Evolutionary conservation across 2,888 invertebrate species (phyloP).

Genomic region (Eupithecia pulchellata): DNA sequence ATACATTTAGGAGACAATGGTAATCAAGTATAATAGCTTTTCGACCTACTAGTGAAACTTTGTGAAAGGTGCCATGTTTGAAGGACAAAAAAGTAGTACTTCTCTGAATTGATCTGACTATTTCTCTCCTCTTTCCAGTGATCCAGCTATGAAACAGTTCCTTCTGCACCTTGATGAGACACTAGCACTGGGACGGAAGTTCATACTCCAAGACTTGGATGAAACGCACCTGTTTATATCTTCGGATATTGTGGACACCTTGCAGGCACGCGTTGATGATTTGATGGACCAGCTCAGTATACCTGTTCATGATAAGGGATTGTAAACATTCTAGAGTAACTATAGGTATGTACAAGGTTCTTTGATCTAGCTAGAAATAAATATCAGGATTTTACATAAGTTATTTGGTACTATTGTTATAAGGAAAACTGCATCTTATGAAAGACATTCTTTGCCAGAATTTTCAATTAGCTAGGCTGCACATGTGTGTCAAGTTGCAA

Average conservation of each 20-base stretch:
- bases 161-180: conserved; percentile 98
- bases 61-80: too few species aligned
- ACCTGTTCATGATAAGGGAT: conserved; percentile 92
- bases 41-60: too few species aligned
- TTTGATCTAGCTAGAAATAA: background rate
- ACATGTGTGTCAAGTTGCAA: background rate
- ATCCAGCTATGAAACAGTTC: conserved; percentile 99
- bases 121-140: conserved; percentile 86
- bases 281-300: conserved; percentile 98
- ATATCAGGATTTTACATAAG: background rate
- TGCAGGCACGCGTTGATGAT: conserved; percentile 96
- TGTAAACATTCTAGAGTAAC: conserved; percentile 64
- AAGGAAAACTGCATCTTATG: too few species aligned
- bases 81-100: too few species aligned
- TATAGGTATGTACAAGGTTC: background rate
- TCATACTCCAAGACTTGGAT: conserved; percentile 98
- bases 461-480: too few species aligned
- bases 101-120: background rate
- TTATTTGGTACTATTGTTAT: background rate
- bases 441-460: too few species aligned
- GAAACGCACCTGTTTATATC: conserved; percentile 98
- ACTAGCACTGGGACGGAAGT: conserved; percentile 95
- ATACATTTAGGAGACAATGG: too few species aligned
- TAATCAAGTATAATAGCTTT: too few species aligned
- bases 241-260: conserved; percentile 94